These are phyloP conservation scores for Athetis lepigone DNA, from an alignment of 2,888 invertebrate genomes.

Conservation along the genomic window DNA sequence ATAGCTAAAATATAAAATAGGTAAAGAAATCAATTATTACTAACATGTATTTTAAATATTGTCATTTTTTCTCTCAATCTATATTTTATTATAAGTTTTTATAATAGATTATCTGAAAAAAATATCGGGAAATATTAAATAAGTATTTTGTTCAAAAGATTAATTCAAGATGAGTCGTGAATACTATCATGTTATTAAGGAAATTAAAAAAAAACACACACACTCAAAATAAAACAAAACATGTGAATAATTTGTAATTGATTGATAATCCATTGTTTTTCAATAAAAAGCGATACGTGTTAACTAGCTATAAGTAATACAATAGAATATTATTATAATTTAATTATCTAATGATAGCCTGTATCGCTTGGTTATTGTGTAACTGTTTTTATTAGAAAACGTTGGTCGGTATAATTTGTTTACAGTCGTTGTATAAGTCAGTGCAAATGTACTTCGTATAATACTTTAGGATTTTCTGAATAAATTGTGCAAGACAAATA, in stretches of 20 bases:
- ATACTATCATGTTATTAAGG: not conserved
- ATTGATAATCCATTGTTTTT: conserved; percentile 17
- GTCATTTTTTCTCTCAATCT: too few species aligned
- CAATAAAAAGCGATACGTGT: conserved; percentile 6
- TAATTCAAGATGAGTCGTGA: not conserved
- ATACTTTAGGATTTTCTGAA: too few species aligned
- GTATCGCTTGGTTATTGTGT: not conserved
- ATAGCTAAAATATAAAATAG: too few species aligned
- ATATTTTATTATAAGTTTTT: too few species aligned
- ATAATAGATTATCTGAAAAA: too few species aligned
- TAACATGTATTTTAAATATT: too few species aligned
- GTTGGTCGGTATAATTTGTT: not conserved
- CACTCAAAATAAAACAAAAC: too few species aligned
- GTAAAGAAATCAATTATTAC: too few species aligned
- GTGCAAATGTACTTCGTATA: too few species aligned
- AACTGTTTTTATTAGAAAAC: conserved; percentile 19
- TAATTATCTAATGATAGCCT: conserved; percentile 32
- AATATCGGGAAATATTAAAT: not conserved
- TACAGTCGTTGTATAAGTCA: not conserved
- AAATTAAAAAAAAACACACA: too few species aligned
- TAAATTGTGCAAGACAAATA: too few species aligned
- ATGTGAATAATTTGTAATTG: not conserved
- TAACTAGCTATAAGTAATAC: conserved; percentile 13
- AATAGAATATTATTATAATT: conserved; percentile 34
- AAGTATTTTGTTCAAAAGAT: not conserved